These are phyloP conservation scores for Synanthedon vespiformis DNA, from an alignment of 2,888 invertebrate species.

Conservation along the genomic window DNA sequence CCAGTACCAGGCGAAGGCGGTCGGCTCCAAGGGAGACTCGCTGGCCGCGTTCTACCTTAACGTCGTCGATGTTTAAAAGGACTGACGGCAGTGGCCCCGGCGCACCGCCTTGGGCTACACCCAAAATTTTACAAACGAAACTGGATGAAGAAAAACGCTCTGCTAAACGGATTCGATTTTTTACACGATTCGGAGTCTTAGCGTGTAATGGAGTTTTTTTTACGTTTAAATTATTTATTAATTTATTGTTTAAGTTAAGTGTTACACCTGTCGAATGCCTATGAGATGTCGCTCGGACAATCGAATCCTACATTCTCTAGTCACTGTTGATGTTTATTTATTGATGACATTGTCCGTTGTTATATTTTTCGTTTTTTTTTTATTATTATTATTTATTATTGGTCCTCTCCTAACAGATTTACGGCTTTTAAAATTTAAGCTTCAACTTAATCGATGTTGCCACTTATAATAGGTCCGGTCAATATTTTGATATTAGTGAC, in stretches of 20 bases:
- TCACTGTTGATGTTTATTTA: slow-evolving; percentile 55
- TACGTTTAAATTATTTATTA: slow-evolving; percentile 53
- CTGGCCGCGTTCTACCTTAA: slow-evolving; percentile 89
- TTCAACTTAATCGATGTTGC: slow-evolving; percentile 55
- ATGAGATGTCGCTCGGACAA: slow-evolving; percentile 46
- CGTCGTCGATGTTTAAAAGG: slow-evolving; percentile 68
- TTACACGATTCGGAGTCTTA: slow-evolving; percentile 64
- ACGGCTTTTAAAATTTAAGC: slow-evolving; percentile 52
- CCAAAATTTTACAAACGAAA: slow-evolving; percentile 13
- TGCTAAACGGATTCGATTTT: slow-evolving; percentile 45
- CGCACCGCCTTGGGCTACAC: slow-evolving; percentile 33
- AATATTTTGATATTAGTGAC: slow-evolving; percentile 9
- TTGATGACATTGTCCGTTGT: slow-evolving; percentile 29
- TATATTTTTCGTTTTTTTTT: slow-evolving; percentile 28
- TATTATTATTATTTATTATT: slow-evolving; percentile 41
- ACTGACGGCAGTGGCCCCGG: slow-evolving; percentile 35
- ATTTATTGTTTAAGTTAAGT: slow-evolving; percentile 58
- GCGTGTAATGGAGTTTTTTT: slow-evolving; percentile 53
- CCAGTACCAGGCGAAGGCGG: slow-evolving; percentile 88
- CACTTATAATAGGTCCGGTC: slow-evolving; percentile 17
- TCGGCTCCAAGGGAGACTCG: slow-evolving; percentile 87
- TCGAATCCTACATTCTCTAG: slow-evolving; percentile 49
- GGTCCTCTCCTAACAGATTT: slow-evolving; percentile 48
- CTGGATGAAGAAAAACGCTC: slow-evolving; percentile 32
- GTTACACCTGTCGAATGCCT: slow-evolving; percentile 65